phyloP scores from a whole-genome alignment of 37 sponge, comb jelly and placozoan species.

The Cliona cf. orientalis region DNA sequence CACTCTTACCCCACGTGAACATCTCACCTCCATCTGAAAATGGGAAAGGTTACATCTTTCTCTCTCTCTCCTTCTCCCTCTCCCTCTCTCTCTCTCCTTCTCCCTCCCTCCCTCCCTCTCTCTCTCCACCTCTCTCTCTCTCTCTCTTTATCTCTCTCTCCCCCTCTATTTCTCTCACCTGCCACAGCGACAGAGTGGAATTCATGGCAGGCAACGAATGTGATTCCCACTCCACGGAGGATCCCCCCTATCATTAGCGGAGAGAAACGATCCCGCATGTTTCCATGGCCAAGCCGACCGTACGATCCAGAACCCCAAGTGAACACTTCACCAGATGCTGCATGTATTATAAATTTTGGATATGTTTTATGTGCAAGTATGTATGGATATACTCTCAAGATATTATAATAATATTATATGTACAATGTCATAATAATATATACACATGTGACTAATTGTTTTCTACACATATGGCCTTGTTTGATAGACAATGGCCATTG shows the following conservation, averaged over 20 bases:
- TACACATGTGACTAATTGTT: too few relatives aligned
- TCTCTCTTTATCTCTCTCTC: too few relatives aligned
- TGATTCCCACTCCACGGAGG: conserved; percentile 69
- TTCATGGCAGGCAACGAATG: conserved; percentile 77
- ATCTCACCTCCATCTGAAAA: conserved; percentile 81
- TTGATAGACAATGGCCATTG: too few relatives aligned
- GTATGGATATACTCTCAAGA: too few relatives aligned
- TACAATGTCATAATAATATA: too few relatives aligned
- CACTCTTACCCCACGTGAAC: conserved; percentile 91
- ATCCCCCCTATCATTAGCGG: conserved; percentile 82
- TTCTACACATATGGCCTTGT: too few relatives aligned
- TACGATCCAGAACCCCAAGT: conserved; percentile 90
- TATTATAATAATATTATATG: too few relatives aligned
- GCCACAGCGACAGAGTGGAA: conserved; percentile 85
- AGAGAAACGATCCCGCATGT: conserved; percentile 84
- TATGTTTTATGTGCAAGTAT: too few relatives aligned
- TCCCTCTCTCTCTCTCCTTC: conserved; percentile 4
- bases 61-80: background rate
- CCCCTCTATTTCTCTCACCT: conserved; percentile 60
- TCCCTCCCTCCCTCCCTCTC: conserved; percentile 26
- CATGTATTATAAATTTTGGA: too few relatives aligned
- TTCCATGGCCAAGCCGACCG: conserved; percentile 92
- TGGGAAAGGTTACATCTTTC: background rate
- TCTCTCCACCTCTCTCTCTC: conserved; percentile 11
- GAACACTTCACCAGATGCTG: conserved; percentile 83